phyloP scores from a whole-genome alignment of 2,797 vertebrate genomes.

The Cercopithecus neglectus region DNA sequence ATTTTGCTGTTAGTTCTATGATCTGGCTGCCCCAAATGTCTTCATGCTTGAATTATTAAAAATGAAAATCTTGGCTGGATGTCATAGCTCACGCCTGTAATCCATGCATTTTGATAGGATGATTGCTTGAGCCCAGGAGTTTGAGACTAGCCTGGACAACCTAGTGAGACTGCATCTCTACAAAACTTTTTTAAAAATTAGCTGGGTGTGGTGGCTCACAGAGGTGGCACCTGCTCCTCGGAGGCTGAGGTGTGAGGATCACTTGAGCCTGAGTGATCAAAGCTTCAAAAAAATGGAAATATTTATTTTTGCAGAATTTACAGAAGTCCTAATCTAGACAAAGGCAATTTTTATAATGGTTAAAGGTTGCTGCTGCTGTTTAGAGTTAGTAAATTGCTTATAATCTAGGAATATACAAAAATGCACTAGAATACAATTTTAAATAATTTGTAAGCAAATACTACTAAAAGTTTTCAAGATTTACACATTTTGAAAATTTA shows the following conservation, averaged over 20 bases:
- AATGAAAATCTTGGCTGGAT: not conserved
- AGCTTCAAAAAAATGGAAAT: not conserved
- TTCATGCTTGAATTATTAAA: not conserved
- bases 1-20: not conserved
- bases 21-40: not conserved
- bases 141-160: no score
- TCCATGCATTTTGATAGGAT: no score
- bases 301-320: not conserved
- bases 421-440: not conserved
- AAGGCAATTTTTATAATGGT: not conserved
- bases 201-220: no score
- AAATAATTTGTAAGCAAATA: not conserved
- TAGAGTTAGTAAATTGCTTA: not conserved
- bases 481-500: not conserved
- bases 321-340: not conserved
- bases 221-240: no score
- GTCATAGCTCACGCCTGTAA: no score
- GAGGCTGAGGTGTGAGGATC: not conserved
- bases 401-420: conserved; percentile 14
- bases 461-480: conserved; percentile 10
- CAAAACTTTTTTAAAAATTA: no score
- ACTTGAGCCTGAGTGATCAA: not conserved
- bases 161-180: no score
- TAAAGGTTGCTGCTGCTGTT: not conserved
- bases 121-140: no score